Percentiles rank a stretch among this genome's conserved stretches.
Evolutionary conservation across 2,113 vertebrate genomes (phyloP).

Genomic region (Cyrtonyx montezumae): DNA sequence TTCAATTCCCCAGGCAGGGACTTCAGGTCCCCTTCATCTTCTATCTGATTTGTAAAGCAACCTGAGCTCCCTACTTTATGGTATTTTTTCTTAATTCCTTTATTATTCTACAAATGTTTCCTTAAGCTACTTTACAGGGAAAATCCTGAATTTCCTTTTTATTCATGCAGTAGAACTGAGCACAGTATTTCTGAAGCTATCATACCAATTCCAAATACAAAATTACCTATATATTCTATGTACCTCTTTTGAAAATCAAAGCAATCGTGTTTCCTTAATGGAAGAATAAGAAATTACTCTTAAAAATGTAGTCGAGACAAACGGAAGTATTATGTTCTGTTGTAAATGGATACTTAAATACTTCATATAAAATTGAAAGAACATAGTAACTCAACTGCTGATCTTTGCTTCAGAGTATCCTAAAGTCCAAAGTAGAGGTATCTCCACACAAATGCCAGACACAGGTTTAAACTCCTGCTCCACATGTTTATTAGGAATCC

Average conservation of each 20-base stretch:
- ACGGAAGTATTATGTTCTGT: not conserved
- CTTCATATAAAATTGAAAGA: not conserved
- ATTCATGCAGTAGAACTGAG: constrained; percentile 35
- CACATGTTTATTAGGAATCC: not conserved
- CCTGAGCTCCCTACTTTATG: not conserved
- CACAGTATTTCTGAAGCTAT: not conserved
- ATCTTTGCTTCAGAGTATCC: not conserved
- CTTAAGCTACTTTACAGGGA: not conserved
- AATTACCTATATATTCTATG: constrained; percentile 2
- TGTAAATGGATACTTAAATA: constrained; percentile 5
- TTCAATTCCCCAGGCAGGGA: constrained; percentile 10
- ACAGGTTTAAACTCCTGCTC: not conserved
- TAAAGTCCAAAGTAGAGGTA: not conserved
- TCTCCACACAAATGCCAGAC: not conserved
- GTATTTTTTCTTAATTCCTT: constrained; percentile 14
- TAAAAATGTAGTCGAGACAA: constrained; percentile 1
- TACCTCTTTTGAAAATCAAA: constrained; percentile 42
- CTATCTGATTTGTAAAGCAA: not conserved
- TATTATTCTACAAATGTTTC: not conserved
- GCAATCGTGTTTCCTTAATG: constrained; percentile 20
- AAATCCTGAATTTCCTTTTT: constrained; percentile 33
- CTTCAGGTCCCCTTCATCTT: not conserved
- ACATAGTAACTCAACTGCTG: not conserved
- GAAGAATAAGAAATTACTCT: constrained; percentile 25
- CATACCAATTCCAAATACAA: constrained; percentile 31